Evolutionary conservation across 2,797 vertebrate species (phyloP).

Genomic region (Crax fasciolata): DNA sequence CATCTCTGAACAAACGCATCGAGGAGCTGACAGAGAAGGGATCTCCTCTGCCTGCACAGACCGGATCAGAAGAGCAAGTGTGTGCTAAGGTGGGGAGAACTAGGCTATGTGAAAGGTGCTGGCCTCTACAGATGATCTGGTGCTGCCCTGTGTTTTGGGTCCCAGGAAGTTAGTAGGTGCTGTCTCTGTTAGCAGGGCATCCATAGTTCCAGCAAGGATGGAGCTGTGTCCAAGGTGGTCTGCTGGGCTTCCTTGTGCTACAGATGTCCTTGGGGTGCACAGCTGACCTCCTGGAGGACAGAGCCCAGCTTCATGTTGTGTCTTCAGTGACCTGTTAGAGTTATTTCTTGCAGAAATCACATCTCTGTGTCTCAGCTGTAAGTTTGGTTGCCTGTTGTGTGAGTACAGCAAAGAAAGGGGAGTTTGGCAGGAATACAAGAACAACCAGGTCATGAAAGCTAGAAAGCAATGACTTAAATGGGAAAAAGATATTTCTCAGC

Average conservation of each 20-base stretch:
- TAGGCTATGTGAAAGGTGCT: neutral
- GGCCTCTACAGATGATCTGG: neutral
- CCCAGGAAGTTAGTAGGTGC: neutral
- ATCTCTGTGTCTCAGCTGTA: neutral
- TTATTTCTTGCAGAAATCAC: neutral
- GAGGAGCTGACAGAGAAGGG: conserved; percentile 86
- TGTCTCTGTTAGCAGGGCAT: neutral
- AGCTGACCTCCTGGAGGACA: neutral
- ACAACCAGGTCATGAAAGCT: neutral
- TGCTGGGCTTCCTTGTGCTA: neutral
- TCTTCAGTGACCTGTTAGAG: neutral
- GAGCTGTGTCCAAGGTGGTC: neutral
- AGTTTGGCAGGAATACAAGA: neutral
- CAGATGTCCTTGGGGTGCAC: neutral
- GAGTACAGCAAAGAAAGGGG: neutral
- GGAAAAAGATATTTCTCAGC: neutral
- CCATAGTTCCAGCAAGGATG: neutral
- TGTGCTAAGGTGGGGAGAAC: conserved; percentile 55
- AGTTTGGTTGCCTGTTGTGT: neutral
- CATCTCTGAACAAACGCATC: conserved; percentile 91
- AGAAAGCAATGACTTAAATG: neutral
- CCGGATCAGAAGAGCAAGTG: conserved; percentile 60
- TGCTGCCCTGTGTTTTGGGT: neutral
- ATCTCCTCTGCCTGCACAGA: neutral
- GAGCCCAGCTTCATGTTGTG: neutral